Conservation (phyloP, 2,888 invertebrate genomes). For the Cecidostiba fungosa region DNA sequence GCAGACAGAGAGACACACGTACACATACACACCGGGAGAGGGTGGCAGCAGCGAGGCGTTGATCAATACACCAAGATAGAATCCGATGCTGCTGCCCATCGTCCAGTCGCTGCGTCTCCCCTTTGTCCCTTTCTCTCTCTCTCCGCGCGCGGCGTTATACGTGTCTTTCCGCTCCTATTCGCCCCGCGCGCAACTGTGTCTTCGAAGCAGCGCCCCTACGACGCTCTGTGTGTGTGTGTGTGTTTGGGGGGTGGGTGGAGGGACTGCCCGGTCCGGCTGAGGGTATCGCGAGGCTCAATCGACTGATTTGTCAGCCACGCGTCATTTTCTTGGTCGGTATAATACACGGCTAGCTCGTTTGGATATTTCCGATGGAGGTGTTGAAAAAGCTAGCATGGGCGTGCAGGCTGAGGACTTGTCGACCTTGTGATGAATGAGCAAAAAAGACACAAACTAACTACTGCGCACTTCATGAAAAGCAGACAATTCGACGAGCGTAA, state of each 20-base stretch:
- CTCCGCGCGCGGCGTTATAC: conserved; percentile 17
- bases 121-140: conserved; percentile 29
- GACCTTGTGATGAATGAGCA: no score
- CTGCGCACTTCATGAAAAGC: conserved; percentile 43
- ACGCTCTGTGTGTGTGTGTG: background rate
- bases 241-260: conserved; percentile 38
- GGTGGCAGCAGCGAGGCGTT: conserved; percentile 76
- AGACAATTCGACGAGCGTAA: background rate
- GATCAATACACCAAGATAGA: conserved; percentile 81
- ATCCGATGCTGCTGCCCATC: conserved; percentile 78
- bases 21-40: background rate
- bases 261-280: conserved; percentile 72
- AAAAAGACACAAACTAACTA: background rate
- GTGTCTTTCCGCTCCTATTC: conserved; percentile 16
- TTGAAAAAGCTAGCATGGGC: no score
- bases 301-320: conserved; percentile 78
- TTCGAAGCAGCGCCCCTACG: background rate
- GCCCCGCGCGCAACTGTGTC: background rate
- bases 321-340: conserved; percentile 73
- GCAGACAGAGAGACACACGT: conserved; percentile 22
- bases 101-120: conserved; percentile 63
- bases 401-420: no score
- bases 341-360: background rate
- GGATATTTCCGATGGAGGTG: no score
- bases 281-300: conserved; percentile 75